Base-by-base conservation (phyloP, 2,888 invertebrate genomes). In the Pheosia gnoma region DNA sequence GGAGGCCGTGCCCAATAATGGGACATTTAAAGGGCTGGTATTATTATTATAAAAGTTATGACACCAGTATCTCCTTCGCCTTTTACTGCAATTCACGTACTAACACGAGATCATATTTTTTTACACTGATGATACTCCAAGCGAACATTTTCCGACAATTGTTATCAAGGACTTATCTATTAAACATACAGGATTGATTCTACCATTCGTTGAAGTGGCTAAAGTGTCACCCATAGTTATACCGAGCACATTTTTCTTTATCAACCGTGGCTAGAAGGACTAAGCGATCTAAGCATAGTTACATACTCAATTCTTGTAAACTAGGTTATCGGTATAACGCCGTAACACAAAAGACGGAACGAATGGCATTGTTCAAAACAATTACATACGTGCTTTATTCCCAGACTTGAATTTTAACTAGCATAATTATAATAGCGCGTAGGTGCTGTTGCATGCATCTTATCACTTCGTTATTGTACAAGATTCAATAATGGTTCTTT, bases 271-370 rank as follows among this genome's bases (percentile, higher is more conserved):
- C 8, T 25, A 51, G 25, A 25, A 25, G 10, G 51, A 25, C 51
- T 51, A 25, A 58, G 55, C 47, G 38, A 65, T 51, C 59, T 65
- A 63, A 71, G 58, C 60, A 9, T n/a, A 61, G 59, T 59, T 64
- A 25, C 25, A 25, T 25, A 67, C 61, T 58, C 70, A 67, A 45
- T 65, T 66, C 59, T 39, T 59, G 25, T 51, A 9, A 51, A 51
- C 10, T 37, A 52, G 51, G 51, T 51, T 51, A 51, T 51, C 51
- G 9, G 51, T 51, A 51, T 51, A 51, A 51, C 9, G 9, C 47
- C 47, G 11, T 47, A 47, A n/a, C 47, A 47, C 47, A 47, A 47
- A 47, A n/a, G 47, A n/a, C 47, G 47, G 47, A 53, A 62, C 52
- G 43, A 9, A 25, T 53, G 37, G 11, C 53, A 53, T 53, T 53